These are phyloP conservation scores for Meiosimyza decipiens DNA, from an alignment of 2,888 invertebrate genomes.

Conservation along the genomic window DNA sequence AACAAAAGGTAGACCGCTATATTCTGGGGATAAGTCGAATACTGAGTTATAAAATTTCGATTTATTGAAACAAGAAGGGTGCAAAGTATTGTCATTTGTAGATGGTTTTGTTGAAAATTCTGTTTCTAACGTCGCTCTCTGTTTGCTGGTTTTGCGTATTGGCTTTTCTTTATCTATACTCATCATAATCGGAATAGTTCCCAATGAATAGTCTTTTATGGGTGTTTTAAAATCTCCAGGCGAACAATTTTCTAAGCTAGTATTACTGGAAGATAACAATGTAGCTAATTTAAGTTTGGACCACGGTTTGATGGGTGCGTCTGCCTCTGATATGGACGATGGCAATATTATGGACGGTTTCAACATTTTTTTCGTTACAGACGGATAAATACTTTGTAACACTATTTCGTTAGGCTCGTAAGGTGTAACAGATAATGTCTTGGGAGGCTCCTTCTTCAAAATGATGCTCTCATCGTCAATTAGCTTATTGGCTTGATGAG, in stretches of 20 bases:
- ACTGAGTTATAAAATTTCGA: constrained; percentile 83
- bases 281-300: constrained; percentile 80
- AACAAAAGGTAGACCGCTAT: constrained; percentile 86
- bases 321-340: constrained; percentile 56
- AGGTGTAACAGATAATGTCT: constrained; percentile 48
- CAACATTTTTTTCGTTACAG: constrained; percentile 53
- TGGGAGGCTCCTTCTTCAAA: constrained; percentile 61
- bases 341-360: constrained; percentile 52
- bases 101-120: no score
- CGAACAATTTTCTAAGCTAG: constrained; percentile 61
- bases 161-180: not conserved
- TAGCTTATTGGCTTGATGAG: constrained; percentile 23
- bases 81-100: no score
- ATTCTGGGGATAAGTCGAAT: constrained; percentile 88
- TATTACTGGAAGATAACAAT: constrained; percentile 64
- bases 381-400: constrained; percentile 55
- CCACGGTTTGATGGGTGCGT: constrained; percentile 73
- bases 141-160: no score
- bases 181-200: constrained; percentile 55
- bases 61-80: constrained; percentile 37
- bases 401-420: constrained; percentile 58
- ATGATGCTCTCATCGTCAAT: constrained; percentile 58
- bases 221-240: constrained; percentile 56
- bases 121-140: no score
- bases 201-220: constrained; percentile 57